phyloP scores from a whole-genome alignment of 92 coral and sea anemone genomes.

The Epizoanthus rinbou region DNA sequence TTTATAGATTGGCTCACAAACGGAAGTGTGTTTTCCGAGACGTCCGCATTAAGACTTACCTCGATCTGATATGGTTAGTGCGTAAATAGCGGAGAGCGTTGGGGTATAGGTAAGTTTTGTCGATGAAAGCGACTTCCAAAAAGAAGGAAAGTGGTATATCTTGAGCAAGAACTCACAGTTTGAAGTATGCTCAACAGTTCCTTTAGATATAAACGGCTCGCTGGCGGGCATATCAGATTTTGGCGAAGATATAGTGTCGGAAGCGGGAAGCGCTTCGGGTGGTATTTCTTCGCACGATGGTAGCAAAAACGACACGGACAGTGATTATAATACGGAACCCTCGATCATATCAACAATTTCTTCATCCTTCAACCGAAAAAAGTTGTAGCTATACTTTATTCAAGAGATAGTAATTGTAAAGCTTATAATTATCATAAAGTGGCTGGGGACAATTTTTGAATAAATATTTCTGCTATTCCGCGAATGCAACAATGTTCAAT shows the following conservation, averaged over 20 bases:
- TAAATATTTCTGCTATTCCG: neutral
- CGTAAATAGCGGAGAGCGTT: too few relatives aligned
- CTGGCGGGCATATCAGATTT: conserved; percentile 16
- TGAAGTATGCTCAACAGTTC: conserved; percentile 20
- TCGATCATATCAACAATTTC: too few relatives aligned
- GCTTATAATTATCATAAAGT: conserved; percentile 18
- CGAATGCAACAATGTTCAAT: conserved; percentile 5
- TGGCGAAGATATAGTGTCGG: conserved; percentile 31
- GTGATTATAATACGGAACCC: too few relatives aligned
- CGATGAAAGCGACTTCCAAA: conserved; percentile 45
- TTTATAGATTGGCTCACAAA: too few relatives aligned
- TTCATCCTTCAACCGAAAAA: neutral
- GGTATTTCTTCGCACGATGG: too few relatives aligned
- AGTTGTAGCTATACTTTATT: conserved; percentile 13
- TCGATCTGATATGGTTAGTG: too few relatives aligned
- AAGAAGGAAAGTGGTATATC: conserved; percentile 37
- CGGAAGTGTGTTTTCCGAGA: too few relatives aligned
- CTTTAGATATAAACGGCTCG: conserved; percentile 19
- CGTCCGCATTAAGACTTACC: too few relatives aligned
- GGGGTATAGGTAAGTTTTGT: conserved; percentile 21
- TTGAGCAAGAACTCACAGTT: conserved; percentile 21
- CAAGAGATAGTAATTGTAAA: conserved; percentile 6
- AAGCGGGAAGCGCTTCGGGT: neutral
- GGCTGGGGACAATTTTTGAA: conserved; percentile 16
- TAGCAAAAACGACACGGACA: too few relatives aligned